Percentiles rank a stretch among this genome's conserved stretches.
Conservation (phyloP, 2,113 vertebrate genomes). For the Sakesphorus luctuosus region DNA sequence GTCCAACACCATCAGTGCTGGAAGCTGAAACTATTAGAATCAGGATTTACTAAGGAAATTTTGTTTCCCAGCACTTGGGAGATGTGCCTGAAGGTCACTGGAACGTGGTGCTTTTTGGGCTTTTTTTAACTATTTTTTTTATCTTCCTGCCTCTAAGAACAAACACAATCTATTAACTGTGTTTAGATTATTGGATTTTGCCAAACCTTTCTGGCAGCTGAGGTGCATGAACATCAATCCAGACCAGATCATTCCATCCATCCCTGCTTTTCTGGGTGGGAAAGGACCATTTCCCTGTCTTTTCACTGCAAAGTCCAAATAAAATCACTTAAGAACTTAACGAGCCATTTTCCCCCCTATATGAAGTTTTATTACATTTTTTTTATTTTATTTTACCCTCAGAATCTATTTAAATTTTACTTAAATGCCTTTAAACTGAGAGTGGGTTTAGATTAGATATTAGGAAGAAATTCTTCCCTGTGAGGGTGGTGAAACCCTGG, state of each 20-base stretch:
- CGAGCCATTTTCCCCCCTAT: accelerated
- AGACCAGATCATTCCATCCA: accelerated
- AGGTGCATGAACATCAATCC: not conserved
- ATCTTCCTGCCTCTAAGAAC: not conserved
- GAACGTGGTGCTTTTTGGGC: not conserved
- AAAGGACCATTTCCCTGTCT: not conserved
- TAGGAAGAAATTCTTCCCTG: not conserved
- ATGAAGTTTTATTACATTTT: not conserved
- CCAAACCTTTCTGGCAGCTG: not conserved
- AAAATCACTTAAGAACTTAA: not conserved
- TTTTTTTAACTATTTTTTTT: no score
- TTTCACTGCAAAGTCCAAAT: not conserved
- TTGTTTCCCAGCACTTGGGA: not conserved
- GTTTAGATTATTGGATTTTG: not conserved
- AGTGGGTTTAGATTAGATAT: not conserved
- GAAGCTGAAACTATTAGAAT: accelerated
- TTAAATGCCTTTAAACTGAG: not conserved
- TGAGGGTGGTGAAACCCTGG: no score
- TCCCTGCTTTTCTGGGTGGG: not conserved
- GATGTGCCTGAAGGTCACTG: not conserved
- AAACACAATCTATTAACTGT: accelerated
- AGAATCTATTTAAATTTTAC: not conserved
- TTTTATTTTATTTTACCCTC: not conserved
- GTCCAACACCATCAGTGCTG: not conserved
- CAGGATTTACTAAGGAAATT: not conserved